These are phyloP conservation scores for Neria commutata DNA, from an alignment of 2,888 invertebrate species.

Conservation along the genomic window DNA sequence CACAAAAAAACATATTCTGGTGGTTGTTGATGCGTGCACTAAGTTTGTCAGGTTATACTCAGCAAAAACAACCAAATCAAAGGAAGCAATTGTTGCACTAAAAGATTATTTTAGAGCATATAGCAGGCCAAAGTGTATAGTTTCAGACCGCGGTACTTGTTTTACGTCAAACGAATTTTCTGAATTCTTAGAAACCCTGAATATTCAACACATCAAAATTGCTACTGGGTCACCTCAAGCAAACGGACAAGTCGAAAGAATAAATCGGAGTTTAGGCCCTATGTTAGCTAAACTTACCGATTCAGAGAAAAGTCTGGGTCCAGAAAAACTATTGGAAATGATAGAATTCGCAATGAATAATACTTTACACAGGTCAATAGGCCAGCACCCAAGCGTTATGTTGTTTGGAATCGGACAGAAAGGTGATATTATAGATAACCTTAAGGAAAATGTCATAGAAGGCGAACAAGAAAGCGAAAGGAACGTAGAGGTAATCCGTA, in stretches of 20 bases:
- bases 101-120: conserved; percentile 30
- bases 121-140: conserved; percentile 39
- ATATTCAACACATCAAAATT: not conserved
- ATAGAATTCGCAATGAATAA: conserved; percentile 7
- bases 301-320: not conserved
- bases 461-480: not conserved
- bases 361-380: not conserved
- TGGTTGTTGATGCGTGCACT: conserved; percentile 53
- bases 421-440: not conserved
- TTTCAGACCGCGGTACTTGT: conserved; percentile 53
- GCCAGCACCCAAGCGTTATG: not conserved
- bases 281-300: conserved; percentile 22
- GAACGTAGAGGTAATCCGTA: not conserved
- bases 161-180: conserved; percentile 52
- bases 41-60: conserved; percentile 50
- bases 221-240: not conserved
- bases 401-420: not conserved
- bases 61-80: conserved; percentile 37
- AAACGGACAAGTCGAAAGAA: not conserved
- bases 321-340: conserved; percentile 1
- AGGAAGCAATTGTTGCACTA: conserved; percentile 34
- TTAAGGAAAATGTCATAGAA: not conserved
- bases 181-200: conserved; percentile 35
- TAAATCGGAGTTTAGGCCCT: conserved; percentile 11
- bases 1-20: conserved; percentile 47